Evolutionary conservation across 2,888 invertebrate genomes (phyloP), one percentile per base, ranked within the genome.

Genomic region (Lymantria dispar): DNA sequence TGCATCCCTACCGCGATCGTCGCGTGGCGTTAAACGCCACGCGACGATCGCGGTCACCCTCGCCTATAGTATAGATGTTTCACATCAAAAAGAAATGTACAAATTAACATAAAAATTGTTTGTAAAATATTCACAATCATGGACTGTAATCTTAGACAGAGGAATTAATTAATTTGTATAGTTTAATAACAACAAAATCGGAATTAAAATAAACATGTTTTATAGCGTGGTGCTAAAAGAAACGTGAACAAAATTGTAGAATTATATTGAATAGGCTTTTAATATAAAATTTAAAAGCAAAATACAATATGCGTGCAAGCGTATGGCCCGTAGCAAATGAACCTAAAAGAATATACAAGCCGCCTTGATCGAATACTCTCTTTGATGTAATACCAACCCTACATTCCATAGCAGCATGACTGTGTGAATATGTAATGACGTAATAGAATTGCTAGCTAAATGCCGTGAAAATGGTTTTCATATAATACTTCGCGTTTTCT

Each of bases 241-340:
- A 11, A 36, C 36, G 36, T 36, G 7, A 11, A 36, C 7, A 36
- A 36, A 36, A 36, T 36, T 3, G 9, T 36, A 36, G n/a, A 11
- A 9, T 36, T 36, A 36, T n/a, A 36, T 36, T 57, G 5, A 22
- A 22, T 44, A 13, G 62, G 64, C 68, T 52, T 15, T 39, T 45
- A 44, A 38, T 29, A 3, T 15, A 52, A n/a, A 39, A 31, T 46
- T 66, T 66, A 3, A 46, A 55, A 22, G 54, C 62, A 62, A 50
- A 62, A 62, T 62, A 68, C 70, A 59, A n/a, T n/a, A n/a, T n/a
- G 50, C 53, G 61, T 48, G 62, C 70, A 60, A 74, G 71, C 83
- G 77, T 79, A 81, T 76, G 80, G 78, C 71, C 64, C 73, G 70
- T 70, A 70, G 78, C 75, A 85, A 85, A 85, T 83, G 86, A 87